These are phyloP conservation scores for Eupithecia inturbata DNA, from an alignment of 2,888 invertebrate species.

Conservation along the genomic window DNA sequence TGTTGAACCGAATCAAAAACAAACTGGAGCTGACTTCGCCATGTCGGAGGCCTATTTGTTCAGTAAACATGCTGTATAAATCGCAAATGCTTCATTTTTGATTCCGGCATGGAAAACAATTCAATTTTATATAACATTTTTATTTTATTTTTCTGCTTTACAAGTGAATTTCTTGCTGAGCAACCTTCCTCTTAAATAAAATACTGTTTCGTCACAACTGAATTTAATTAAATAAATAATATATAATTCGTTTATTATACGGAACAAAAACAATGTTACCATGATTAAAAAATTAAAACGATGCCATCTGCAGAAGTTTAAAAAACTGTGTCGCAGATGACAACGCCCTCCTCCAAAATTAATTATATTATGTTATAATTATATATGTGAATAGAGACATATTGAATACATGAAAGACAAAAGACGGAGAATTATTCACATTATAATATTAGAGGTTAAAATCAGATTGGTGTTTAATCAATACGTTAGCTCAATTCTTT, in stretches of 20 bases:
- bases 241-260: too few relatives aligned
- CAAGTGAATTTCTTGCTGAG: not conserved
- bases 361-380: too few relatives aligned
- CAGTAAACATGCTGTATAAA: conserved; percentile 34
- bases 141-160: not conserved
- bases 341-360: too few relatives aligned
- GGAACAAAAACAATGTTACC: too few relatives aligned
- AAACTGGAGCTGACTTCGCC: conserved; percentile 60
- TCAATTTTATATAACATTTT: conserved; percentile 12
- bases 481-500: too few relatives aligned
- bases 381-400: too few relatives aligned
- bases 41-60: conserved; percentile 47
- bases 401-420: too few relatives aligned
- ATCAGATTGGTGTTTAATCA: not conserved
- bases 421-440: not conserved
- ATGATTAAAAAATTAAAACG: too few relatives aligned
- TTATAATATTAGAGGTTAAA: not conserved
- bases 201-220: too few relatives aligned
- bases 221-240: too few relatives aligned
- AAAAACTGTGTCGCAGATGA: too few relatives aligned
- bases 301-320: too few relatives aligned
- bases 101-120: conserved; percentile 23
- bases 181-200: not conserved
- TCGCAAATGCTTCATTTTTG: conserved; percentile 32
- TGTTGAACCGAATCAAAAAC: conserved; percentile 74